These are phyloP conservation scores for Vicugna pacos DNA, from an alignment of 2,113 vertebrate genomes.

Conservation along the genomic window DNA sequence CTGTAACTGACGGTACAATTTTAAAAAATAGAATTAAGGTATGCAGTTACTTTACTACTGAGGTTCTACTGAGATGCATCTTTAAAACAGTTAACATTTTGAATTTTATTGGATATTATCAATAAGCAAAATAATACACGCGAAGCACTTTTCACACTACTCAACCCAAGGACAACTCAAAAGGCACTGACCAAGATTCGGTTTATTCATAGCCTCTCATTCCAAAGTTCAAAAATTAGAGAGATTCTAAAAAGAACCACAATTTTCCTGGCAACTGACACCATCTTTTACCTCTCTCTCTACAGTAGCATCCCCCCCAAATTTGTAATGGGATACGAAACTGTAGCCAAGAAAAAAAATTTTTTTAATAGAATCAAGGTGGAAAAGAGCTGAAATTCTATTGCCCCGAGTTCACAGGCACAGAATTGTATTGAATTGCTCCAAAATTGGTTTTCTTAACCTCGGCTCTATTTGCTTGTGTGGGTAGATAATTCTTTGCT, in stretches of 20 bases:
- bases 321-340: not conserved
- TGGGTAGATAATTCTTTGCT: not conserved
- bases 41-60: not conserved
- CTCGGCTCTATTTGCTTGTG: not conserved
- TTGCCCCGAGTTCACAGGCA: not conserved
- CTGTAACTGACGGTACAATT: too few species aligned
- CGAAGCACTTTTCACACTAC: not conserved
- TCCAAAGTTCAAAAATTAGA: not conserved
- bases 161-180: not conserved
- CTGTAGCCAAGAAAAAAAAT: not conserved
- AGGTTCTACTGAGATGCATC: not conserved
- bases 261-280: not conserved
- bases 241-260: not conserved
- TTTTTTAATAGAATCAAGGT: not conserved
- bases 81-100: conserved; percentile 4
- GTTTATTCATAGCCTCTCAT: not conserved
- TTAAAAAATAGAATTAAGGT: not conserved
- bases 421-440: not conserved
- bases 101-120: not conserved
- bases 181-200: not conserved
- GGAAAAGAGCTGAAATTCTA: not conserved
- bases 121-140: not conserved
- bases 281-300: not conserved
- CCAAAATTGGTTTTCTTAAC: not conserved
- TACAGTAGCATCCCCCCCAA: not conserved